Evolutionary conservation across 2,888 invertebrate species (phyloP).

Genomic region (Dasysyrphus albostriatus): DNA sequence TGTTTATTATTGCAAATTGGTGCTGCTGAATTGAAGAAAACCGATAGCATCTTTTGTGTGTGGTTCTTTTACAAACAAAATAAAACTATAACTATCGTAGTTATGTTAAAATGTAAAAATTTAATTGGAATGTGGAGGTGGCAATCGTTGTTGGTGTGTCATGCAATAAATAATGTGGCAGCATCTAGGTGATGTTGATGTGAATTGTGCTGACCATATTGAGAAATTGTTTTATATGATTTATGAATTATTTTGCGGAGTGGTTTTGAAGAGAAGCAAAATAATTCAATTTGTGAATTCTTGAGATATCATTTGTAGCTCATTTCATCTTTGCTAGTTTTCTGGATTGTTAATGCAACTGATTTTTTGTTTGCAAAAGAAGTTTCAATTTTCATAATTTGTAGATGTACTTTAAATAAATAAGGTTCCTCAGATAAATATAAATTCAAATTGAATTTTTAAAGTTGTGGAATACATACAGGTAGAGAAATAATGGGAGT

Average conservation of each 20-base stretch:
- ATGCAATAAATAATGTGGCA: background rate
- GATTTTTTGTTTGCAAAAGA: too few relatives aligned
- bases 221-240: background rate
- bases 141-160: background rate
- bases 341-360: too few relatives aligned
- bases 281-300: background rate
- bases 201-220: background rate
- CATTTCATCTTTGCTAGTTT: too few relatives aligned
- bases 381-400: too few relatives aligned
- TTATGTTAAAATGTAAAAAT: slow-evolving; percentile 35
- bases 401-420: too few relatives aligned
- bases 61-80: background rate
- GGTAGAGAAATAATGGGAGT: too few relatives aligned
- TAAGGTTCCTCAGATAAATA: too few relatives aligned
- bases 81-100: background rate
- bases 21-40: slow-evolving; percentile 68
- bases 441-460: too few relatives aligned
- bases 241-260: background rate
- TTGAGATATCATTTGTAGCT: too few relatives aligned
- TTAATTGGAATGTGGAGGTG: slow-evolving; percentile 67
- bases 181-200: background rate
- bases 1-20: slow-evolving; percentile 75
- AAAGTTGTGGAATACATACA: too few relatives aligned
- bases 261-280: background rate
- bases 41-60: slow-evolving; percentile 59